A percentile compares a stretch with the other conserved stretches of the same genome.
Evolutionary conservation across 2,797 vertebrate species (phyloP).

Genomic region (Sebastes alutus): DNA sequence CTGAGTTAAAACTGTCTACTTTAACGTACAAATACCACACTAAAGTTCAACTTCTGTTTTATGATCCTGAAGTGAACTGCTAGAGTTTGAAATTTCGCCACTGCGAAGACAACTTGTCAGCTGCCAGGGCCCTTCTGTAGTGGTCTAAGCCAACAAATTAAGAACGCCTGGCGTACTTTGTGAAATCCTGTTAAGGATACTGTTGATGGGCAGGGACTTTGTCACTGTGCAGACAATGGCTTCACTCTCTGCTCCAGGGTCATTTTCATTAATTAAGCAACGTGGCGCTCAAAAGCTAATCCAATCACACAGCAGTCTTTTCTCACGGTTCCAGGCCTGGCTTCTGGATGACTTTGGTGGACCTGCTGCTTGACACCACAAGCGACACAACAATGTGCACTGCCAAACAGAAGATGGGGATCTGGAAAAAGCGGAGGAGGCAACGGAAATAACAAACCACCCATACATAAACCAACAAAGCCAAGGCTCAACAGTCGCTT

Average conservation of each 20-base stretch:
- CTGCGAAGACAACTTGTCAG: conserved; percentile 48
- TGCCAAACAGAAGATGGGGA: conserved; percentile 50
- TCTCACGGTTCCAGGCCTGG: conserved; percentile 76
- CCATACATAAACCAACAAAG: conserved; percentile 51
- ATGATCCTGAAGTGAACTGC: conserved; percentile 37
- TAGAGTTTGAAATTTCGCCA: conserved; percentile 43
- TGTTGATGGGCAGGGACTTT: conserved; percentile 74
- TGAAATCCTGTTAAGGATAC: conserved; percentile 80
- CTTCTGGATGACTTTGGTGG: conserved; percentile 69
- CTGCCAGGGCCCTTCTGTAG: conserved; percentile 50
- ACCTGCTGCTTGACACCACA: conserved; percentile 59
- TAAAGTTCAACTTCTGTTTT: conserved; percentile 43
- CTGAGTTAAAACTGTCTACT: conserved; percentile 20
- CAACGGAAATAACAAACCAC: conserved; percentile 57
- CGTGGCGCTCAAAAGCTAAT: conserved; percentile 79
- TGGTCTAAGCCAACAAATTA: conserved; percentile 76
- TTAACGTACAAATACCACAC: conserved; percentile 43
- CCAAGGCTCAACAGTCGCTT: conserved; percentile 4
- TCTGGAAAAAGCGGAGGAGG: conserved; percentile 31
- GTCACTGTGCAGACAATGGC: conserved; percentile 76
- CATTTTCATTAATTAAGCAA: conserved; percentile 83
- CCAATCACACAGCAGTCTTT: conserved; percentile 76
- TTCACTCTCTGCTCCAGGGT: conserved; percentile 71
- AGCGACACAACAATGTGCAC: conserved; percentile 60
- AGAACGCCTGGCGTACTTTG: conserved; percentile 75